These are phyloP conservation scores for Choristoneura fumiferana DNA, from an alignment of 1,140 invertebrate genomes.

Conservation along the genomic window DNA sequence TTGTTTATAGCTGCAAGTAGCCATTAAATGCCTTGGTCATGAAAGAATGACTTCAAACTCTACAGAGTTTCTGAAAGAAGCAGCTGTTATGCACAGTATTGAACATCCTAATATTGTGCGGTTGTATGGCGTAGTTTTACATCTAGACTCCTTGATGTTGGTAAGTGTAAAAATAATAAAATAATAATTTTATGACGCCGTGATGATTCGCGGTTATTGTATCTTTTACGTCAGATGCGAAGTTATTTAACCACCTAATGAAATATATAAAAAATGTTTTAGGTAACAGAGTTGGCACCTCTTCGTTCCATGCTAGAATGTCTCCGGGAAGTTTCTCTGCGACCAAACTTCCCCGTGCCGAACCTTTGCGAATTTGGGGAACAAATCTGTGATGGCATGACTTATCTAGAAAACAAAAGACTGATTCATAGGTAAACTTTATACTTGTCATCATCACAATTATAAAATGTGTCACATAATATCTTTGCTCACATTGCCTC, in stretches of 20 bases:
- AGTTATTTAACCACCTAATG: too few species aligned
- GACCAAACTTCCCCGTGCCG: constrained; percentile 92
- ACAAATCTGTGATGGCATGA: constrained; percentile 98
- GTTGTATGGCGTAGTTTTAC: constrained; percentile 97
- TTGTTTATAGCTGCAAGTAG: constrained; percentile 91
- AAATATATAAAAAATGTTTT: too few species aligned
- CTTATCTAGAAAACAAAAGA: constrained; percentile 95
- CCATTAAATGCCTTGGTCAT: constrained; percentile 96
- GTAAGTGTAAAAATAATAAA: too few species aligned
- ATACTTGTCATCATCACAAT: background rate
- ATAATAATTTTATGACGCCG: too few species aligned
- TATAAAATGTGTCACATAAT: background rate
- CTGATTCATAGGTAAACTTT: constrained; percentile 89
- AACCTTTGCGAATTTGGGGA: constrained; percentile 94
- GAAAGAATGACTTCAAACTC: constrained; percentile 97
- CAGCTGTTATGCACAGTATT: constrained; percentile 98
- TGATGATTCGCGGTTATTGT: too few species aligned
- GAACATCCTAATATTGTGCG: constrained; percentile 98
- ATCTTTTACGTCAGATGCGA: too few species aligned
- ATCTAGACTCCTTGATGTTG: constrained; percentile 96
- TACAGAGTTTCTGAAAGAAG: constrained; percentile 98
- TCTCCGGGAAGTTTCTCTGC: constrained; percentile 93
- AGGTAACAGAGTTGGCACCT: constrained; percentile 97
- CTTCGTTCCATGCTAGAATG: constrained; percentile 96
- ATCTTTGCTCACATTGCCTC: background rate